Evolutionary conservation across 1,140 invertebrate genomes (phyloP), one percentile per base, ranked within the genome.

Genomic region (Proctacanthus coquilletti): DNA sequence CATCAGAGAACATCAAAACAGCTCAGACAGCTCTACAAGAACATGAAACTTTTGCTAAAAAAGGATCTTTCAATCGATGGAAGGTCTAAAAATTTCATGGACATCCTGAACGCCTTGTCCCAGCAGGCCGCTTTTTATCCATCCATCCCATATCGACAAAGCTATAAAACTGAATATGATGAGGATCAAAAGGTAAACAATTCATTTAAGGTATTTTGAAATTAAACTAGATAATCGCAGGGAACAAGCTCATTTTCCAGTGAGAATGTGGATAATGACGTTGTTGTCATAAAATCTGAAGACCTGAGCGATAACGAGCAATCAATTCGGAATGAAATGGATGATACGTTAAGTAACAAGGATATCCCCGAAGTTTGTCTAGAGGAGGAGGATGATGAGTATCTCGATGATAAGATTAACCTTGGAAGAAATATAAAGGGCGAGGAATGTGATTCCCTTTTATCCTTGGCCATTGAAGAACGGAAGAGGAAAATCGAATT

Each of bases 251-350:
- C 32, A 17, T 14, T 17, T 4, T 17, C 11, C 17, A 34, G 11
- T 11, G 32, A 34, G n/a, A 51, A 57, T 36, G 45, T 21, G 11
- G 55, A 58, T 20, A 49, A 47, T 17, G 55, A 56, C 15, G 55
- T 58, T 5, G 52, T 58, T 23, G 39, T 58, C 14, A 58, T 58
- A 34, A 58, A 58, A 44, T 56, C 55, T 27, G 55, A 58, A 38
- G 57, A 53, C 8, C 49, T 58, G 1, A 58, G 55, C 39, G 55
- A 58, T 29, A 56, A 58, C 34, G 55, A 58, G 27, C 55, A 58
- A 35, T 51, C 53, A 36, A 42, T 39, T 11, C 25, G 36, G 5
- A 50, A 49, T 17, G 53, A 56, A 6, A 52, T 55, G 25, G 55
- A 57, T 23, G 55, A 58, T 34, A 54, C 55, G 6, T 34, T 48